Conservation (phyloP, 2,113 vertebrate genomes). For the Porphyrio hochstetteri region DNA sequence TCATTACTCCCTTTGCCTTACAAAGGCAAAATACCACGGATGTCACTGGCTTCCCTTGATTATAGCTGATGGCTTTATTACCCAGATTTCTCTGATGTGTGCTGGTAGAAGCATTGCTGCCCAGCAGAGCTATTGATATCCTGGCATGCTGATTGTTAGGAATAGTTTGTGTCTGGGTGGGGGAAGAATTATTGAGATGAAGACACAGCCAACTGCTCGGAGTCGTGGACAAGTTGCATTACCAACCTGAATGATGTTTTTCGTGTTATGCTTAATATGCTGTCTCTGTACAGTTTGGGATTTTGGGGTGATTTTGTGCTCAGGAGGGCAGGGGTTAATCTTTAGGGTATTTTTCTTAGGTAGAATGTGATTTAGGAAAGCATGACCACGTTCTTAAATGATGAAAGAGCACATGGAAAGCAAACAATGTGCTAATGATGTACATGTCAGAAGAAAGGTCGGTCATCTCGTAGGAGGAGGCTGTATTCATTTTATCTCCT, state of each 20-base stretch:
- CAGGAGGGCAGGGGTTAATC: too few relatives aligned
- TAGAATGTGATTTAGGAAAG: not conserved
- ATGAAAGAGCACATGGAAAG: not conserved
- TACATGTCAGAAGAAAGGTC: not conserved
- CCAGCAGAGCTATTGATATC: not conserved
- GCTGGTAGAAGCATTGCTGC: not conserved
- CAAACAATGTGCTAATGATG: not conserved
- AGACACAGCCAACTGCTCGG: not conserved
- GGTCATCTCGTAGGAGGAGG: not conserved
- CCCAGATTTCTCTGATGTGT: not conserved
- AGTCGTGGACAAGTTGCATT: not conserved
- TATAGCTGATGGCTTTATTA: constrained; percentile 21
- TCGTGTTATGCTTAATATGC: not conserved
- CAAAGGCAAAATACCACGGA: not conserved
- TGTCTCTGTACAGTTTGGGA: not conserved
- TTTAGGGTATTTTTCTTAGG: not conserved
- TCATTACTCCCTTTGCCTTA: not conserved
- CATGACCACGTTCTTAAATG: not conserved
- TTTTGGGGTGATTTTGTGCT: not conserved
- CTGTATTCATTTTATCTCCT: not conserved
- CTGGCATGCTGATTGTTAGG: not conserved
- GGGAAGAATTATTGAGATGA: not conserved
- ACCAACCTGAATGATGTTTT: not conserved
- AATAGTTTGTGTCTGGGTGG: not conserved
- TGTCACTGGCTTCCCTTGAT: not conserved